Base-by-base conservation (phyloP, 1,140 invertebrate genomes). In the Arctopsyche grandis region DNA sequence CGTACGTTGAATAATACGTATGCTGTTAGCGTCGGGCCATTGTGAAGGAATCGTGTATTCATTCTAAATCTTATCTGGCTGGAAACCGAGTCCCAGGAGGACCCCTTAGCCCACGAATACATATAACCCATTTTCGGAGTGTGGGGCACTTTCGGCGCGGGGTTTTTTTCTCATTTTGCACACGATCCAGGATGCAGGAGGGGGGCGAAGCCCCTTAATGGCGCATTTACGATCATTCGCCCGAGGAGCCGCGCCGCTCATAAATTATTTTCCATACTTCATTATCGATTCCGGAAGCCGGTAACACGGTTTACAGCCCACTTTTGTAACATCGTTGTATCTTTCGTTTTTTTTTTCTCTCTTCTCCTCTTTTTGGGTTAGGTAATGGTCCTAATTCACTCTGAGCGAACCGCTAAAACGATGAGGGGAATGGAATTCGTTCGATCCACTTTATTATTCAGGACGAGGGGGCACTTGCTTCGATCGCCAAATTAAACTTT, bases 261-360 rank as follows among this genome's bases (percentile, higher is more conserved):
- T 71, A 48, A 71, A 71, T 71, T 71, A 71, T 71, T 71, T 71
- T 71, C 38, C 0, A 71, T 71, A 48, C 69, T 71, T 71, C 69
- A 22, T 46, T 71, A 46, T 71, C 69, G 16, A 46, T 71, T 71
- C 29, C 63, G 38, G 69, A 21, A 24, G 29, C 44, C 38, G 43
- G 12, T 22, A 16, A 9, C 7, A 5, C 7, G 48, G 14, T 66
- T 66, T 66, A 66, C 21, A 14, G 5, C 63, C 63, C 24, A 66
- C 63, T 66, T 60, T 66, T 66, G 63, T 26, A 10, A 26, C 1
- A 22, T 52, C 16, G 16, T 52, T 24, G n/a, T 60, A 60, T 60
- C 21, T 60, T 24, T 21, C 4, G 0, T 24, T 1, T 3, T 19
- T 60, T 60, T 60, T 60, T 21, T 60, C 16, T 7, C 9, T 58